phyloP scores from a whole-genome alignment of 2,113 vertebrate genomes.

The Ellobius talpinus region DNA sequence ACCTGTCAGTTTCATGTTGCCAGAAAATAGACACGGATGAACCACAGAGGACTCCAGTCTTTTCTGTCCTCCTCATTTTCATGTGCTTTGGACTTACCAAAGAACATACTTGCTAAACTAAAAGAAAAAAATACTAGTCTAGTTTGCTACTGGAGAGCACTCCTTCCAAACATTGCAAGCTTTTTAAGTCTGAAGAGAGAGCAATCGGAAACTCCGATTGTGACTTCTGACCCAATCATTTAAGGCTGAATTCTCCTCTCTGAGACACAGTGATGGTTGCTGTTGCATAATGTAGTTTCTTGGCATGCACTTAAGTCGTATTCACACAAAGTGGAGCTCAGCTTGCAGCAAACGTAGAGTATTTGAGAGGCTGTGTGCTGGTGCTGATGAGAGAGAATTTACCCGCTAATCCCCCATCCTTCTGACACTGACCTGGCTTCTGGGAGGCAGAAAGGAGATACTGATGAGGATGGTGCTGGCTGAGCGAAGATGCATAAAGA shows the following conservation, averaged over 20 bases:
- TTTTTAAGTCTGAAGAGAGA: conserved; percentile 48
- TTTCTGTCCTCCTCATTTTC: conserved; percentile 42
- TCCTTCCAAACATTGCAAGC: conserved; percentile 31
- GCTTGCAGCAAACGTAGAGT: conserved; percentile 40
- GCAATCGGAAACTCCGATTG: conserved; percentile 68
- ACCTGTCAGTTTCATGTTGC: not conserved
- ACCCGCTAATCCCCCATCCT: conserved; percentile 28
- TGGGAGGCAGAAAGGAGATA: not conserved
- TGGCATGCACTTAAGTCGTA: conserved; percentile 57
- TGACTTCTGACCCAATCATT: conserved; percentile 65
- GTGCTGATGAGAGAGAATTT: conserved; percentile 21
- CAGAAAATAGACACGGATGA: conserved; percentile 59
- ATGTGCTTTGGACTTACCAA: conserved; percentile 39
- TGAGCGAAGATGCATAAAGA: not conserved
- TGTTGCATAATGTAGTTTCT: conserved; percentile 56
- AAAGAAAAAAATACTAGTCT: not conserved
- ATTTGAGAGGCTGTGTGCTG: conserved; percentile 23
- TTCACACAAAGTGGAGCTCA: conserved; percentile 60
- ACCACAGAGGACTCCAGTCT: not conserved
- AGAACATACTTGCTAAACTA: conserved; percentile 42
- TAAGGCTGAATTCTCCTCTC: conserved; percentile 59
- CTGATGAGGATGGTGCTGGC: not conserved
- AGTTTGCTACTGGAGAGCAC: conserved; percentile 52
- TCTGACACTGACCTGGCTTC: conserved; percentile 44
- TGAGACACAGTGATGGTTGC: conserved; percentile 56